Conservation (phyloP, 2,888 invertebrate genomes). For the Sesia bembeciformis region DNA sequence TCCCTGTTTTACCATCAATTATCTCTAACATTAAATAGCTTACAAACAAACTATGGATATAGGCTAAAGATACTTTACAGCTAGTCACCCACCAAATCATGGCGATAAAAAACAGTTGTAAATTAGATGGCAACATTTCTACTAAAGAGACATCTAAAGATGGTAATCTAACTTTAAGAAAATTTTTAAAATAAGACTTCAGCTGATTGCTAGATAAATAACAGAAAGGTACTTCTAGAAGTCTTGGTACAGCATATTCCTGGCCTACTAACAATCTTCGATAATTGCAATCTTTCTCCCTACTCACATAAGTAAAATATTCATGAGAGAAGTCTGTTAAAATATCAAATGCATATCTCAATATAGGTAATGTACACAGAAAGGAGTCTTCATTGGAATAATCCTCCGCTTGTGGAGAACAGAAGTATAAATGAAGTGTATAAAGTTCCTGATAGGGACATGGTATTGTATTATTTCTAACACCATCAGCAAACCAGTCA, state of each 20-base stretch:
- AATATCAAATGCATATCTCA: conserved; percentile 74
- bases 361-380: conserved; percentile 74
- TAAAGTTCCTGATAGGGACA: conserved; percentile 80
- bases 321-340: conserved; percentile 50
- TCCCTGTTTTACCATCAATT: conserved; percentile 74
- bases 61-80: conserved; percentile 48
- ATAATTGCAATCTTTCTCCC: conserved; percentile 41
- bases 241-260: conserved; percentile 30
- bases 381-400: conserved; percentile 75
- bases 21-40: conserved; percentile 73
- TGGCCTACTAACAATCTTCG: conserved; percentile 33
- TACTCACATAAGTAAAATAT: conserved; percentile 44
- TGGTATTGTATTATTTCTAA: conserved; percentile 76
- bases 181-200: conserved; percentile 52
- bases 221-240: conserved; percentile 25
- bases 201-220: conserved; percentile 36
- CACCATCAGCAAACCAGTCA: conserved; percentile 78
- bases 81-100: conserved; percentile 75
- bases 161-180: conserved; percentile 57
- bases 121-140: conserved; percentile 65
- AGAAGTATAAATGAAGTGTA: conserved; percentile 77
- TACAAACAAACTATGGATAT: conserved; percentile 74
- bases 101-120: conserved; percentile 74
- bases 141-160: conserved; percentile 40
- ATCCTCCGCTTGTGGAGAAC: conserved; percentile 83